Conservation (phyloP, 1,140 invertebrate species). For the Drosophila saltans region DNA sequence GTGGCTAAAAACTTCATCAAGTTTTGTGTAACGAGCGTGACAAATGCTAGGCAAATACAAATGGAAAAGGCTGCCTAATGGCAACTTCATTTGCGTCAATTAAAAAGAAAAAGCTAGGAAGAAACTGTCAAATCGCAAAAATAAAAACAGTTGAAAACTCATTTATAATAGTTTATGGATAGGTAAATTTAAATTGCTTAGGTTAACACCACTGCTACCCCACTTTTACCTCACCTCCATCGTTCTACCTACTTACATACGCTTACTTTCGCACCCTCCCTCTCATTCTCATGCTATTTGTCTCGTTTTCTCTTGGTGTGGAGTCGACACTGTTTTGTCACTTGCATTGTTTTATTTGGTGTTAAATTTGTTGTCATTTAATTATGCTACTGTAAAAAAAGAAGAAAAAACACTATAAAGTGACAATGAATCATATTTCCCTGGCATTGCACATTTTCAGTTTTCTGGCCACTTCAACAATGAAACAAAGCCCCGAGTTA, state of each 20-base stretch:
- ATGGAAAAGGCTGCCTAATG: slow-evolving; percentile 18
- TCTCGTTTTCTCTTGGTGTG: slow-evolving; percentile 15
- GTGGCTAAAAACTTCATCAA: slow-evolving; percentile 68
- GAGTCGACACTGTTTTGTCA: slow-evolving; percentile 40
- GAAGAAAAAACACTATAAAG: slow-evolving; percentile 32
- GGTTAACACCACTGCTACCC: neutral
- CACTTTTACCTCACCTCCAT: too few species aligned
- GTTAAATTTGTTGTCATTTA: slow-evolving; percentile 62
- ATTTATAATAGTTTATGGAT: neutral
- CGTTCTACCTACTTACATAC: neutral
- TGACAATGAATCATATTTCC: slow-evolving; percentile 80
- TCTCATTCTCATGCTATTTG: neutral
- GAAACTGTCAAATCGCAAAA: neutral
- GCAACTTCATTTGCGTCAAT: slow-evolving; percentile 25
- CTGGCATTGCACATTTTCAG: slow-evolving; percentile 76
- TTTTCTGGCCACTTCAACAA: slow-evolving; percentile 51
- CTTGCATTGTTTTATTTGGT: slow-evolving; percentile 66
- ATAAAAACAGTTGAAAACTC: neutral
- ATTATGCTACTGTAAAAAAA: slow-evolving; percentile 38
- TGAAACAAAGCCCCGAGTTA: slow-evolving; percentile 46
- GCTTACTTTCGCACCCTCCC: neutral
- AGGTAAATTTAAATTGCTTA: slow-evolving; percentile 12
- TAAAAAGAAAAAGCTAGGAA: neutral
- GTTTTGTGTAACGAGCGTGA: slow-evolving; percentile 75
- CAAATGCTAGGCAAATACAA: slow-evolving; percentile 65